A percentile compares a stretch with the other conserved stretches of the same genome.
These are phyloP conservation scores for Daktulosphaira vitifoliae DNA, from an alignment of 1,140 invertebrate genomes.

Conservation along the genomic window DNA sequence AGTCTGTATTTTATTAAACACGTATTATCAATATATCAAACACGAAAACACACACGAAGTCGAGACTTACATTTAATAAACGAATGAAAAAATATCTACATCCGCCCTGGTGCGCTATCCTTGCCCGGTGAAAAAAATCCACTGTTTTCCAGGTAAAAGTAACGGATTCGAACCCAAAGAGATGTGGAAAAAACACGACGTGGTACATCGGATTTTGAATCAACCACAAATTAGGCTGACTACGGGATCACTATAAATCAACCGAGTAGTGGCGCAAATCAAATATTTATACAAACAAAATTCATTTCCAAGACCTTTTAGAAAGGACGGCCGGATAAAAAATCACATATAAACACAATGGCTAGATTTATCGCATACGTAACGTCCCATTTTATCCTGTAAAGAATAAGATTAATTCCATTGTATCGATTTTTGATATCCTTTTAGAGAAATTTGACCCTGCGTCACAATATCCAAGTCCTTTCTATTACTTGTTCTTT, in stretches of 20 bases:
- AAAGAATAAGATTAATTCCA: neutral
- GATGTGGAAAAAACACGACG: conserved; percentile 4
- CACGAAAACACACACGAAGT: conserved; percentile 16
- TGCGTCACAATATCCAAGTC: conserved; percentile 2
- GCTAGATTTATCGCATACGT: conserved; percentile 18
- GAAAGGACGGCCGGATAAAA: conserved; percentile 3
- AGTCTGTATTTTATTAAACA: too few relatives aligned
- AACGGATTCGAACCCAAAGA: neutral
- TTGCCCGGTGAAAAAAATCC: neutral
- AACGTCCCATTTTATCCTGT: conserved; percentile 10
- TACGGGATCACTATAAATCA: conserved; percentile 17
- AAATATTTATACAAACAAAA: conserved; percentile 20
- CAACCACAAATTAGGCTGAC: conserved; percentile 29
- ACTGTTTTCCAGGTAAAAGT: conserved; percentile 26
- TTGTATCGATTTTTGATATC: conserved; percentile 26
- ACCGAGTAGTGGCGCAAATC: conserved; percentile 16
- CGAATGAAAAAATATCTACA: conserved; percentile 1
- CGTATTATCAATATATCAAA: neutral
- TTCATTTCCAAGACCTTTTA: neutral
- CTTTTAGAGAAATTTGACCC: conserved; percentile 27
- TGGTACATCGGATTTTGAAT: conserved; percentile 9
- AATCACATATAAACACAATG: neutral
- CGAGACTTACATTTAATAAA: conserved; percentile 1
- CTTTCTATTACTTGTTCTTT: conserved; percentile 4
- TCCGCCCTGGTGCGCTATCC: neutral